Conservation (phyloP, 2,113 vertebrate species). For the Panthera tigris region DNA sequence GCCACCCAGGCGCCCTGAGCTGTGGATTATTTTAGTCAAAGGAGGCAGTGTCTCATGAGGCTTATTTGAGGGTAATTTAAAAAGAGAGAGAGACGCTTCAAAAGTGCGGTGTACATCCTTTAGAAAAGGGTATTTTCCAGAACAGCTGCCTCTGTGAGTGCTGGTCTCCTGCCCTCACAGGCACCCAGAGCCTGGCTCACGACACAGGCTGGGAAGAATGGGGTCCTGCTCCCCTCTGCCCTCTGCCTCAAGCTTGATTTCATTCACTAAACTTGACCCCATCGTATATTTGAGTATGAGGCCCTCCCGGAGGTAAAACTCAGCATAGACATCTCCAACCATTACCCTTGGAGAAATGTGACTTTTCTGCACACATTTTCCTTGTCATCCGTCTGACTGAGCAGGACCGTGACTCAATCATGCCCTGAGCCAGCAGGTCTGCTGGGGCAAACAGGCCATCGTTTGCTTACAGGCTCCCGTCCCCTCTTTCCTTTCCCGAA, state of each 20-base stretch:
- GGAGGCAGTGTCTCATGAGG: not conserved
- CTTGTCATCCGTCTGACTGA: not conserved
- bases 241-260: not conserved
- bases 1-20: not conserved
- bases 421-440: not conserved
- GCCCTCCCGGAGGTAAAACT: not conserved
- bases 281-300: not conserved
- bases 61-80: not conserved
- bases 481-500: not conserved
- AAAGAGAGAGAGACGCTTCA: too few species aligned
- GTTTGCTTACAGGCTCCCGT: not conserved
- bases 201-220: accelerated
- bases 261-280: not conserved
- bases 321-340: not conserved
- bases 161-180: too few species aligned
- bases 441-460: not conserved
- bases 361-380: not conserved
- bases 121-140: too few species aligned
- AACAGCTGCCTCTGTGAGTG: not conserved
- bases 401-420: not conserved
- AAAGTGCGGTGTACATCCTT: too few species aligned
- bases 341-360: not conserved
- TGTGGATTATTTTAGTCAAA: not conserved
- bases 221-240: not conserved
- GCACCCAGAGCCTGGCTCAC: not conserved